These are phyloP conservation scores for Bryconaethiops microstoma DNA, from an alignment of 2,797 vertebrate genomes.

Conservation along the genomic window DNA sequence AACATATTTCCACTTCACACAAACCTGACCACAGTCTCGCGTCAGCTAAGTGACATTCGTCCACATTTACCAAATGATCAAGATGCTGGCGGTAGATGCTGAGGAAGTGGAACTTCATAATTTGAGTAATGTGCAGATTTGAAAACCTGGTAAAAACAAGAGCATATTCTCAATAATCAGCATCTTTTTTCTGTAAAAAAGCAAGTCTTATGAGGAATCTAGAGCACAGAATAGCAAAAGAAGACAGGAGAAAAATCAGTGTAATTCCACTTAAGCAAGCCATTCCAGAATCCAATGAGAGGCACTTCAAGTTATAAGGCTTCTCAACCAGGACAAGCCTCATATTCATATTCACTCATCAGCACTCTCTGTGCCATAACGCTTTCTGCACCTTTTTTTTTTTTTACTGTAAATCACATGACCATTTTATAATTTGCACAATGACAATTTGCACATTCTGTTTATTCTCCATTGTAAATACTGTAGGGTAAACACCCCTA, in stretches of 20 bases:
- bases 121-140: constrained; percentile 1
- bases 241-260: neutral
- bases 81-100: constrained; percentile 24
- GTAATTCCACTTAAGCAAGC: too few species aligned
- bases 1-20: constrained; percentile 35
- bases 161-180: constrained; percentile 15
- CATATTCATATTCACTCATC: too few species aligned
- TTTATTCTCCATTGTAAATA: too few species aligned
- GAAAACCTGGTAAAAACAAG: constrained; percentile 11
- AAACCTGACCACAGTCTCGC: constrained; percentile 26
- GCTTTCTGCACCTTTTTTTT: too few species aligned
- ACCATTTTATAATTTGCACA: too few species aligned
- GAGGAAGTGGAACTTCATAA: constrained; percentile 11
- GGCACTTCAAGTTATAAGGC: too few species aligned
- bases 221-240: neutral
- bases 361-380: too few species aligned
- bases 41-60: constrained; percentile 5
- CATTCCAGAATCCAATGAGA: too few species aligned
- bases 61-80: constrained; percentile 18
- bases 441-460: too few species aligned
- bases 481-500: too few species aligned
- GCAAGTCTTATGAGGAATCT: neutral
- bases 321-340: too few species aligned
- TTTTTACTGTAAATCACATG: too few species aligned
- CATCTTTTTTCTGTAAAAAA: constrained; percentile 11